Base-by-base conservation (phyloP, 1,140 invertebrate genomes). In the Ooceraea biroi region DNA sequence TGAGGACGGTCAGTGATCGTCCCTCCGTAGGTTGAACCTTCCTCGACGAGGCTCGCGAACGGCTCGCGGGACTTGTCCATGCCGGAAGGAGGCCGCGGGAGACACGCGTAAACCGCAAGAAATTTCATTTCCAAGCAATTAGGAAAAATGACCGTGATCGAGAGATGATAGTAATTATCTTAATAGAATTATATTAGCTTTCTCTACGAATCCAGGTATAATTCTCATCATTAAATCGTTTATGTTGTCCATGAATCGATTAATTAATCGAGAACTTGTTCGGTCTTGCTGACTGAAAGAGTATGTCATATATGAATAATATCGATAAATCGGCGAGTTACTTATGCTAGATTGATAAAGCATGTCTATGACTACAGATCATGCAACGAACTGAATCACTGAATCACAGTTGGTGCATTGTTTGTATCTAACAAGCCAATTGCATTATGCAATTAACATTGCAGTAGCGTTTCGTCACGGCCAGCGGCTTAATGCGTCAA, bases 1-100 rank as follows among this genome's bases (percentile, higher is more conserved):
- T 92, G 90, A 89, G 91, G 87, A 87, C 83, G 92, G 92, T 92
- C 92, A 92, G 92, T 92, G 89, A 91, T 91, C 84, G 73, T 36
- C 10, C 65, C 27, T 57, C 46, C 10, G 57, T 73, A 46, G 17
- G 17, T 30, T 61, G n/a, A 17, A 87, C 72, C 55, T 25, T 71
- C 52, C 17, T 25, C 25, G 11, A 76, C 17, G 25, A 63, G 30
- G 27, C 36, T 36, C 36, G n/a, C 3, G 14, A 19, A 50, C 27
- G 14, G 44, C 57, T 30, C 17, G 50, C 10, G n/a, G 46, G 50
- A 30, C 30, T 55, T 12, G 7, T 14, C 19, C 14, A 14, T 14
- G 14, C 50, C 48, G 69, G n/a, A 58, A 44, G n/a, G 25, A 55
- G 25, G 14, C 58, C 50, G 72, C 27, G 22, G 41, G 11, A 48